Evolutionary conservation across 2,113 vertebrate species (phyloP).

Genomic region (Monopterus albus): DNA sequence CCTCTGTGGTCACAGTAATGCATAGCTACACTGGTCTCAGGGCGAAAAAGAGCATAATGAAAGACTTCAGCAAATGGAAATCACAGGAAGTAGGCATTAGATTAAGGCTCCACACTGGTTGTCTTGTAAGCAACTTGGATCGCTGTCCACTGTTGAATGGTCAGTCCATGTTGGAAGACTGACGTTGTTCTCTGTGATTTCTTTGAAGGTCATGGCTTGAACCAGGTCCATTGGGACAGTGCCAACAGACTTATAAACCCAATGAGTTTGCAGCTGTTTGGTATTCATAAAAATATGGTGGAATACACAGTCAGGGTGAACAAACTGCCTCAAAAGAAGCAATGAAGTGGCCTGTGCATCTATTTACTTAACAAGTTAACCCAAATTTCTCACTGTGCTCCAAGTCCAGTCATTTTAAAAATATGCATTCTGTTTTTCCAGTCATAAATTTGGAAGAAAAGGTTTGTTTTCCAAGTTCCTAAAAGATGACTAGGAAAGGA

Average conservation of each 20-base stretch:
- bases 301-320: not conserved
- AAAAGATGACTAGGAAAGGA: not conserved
- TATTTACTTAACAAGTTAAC: not conserved
- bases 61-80: conserved; percentile 45
- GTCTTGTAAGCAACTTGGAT: conserved; percentile 1
- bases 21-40: conserved; percentile 25
- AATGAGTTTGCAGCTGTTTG: not conserved
- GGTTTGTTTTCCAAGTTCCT: conserved; percentile 12
- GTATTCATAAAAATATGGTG: not conserved
- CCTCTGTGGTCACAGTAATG: conserved; percentile 62
- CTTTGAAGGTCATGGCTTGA: not conserved
- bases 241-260: not conserved
- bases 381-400: not conserved
- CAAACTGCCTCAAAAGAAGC: conserved; percentile 1
- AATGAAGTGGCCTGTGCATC: not conserved
- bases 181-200: not conserved
- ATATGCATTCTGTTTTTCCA: not conserved
- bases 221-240: not conserved
- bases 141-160: not conserved
- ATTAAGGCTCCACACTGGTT: conserved; percentile 2
- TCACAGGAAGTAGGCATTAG: conserved; percentile 39
- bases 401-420: conserved; percentile 16
- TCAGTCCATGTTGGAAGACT: not conserved
- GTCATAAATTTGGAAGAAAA: not conserved
- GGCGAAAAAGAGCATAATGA: conserved; percentile 55